Base-by-base conservation (phyloP, 92 coral and sea anemone genomes). In the Palythoa grandiflora region DNA sequence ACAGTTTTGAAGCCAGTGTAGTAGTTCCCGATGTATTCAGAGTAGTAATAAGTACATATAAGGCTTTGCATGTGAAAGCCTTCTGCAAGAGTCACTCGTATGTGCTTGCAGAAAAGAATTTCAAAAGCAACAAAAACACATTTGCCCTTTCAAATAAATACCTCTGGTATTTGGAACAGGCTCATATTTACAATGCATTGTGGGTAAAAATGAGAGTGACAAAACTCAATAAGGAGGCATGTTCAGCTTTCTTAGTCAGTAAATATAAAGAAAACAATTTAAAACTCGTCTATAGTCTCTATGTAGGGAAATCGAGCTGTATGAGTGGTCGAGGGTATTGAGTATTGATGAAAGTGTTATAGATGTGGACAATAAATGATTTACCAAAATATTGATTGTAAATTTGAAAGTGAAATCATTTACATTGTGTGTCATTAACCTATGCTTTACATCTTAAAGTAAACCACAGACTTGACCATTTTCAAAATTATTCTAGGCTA, bases 211-310 rank as follows among this genome's bases (percentile, higher is more conserved):
- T 13, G 38, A 20, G 38, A 68, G 6, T n/a, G n/a, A 5, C 6
- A 11, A 59, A 59, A 59, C 2, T 28, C 14, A n/a, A 15, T 59
- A 14, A 59, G 19, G 65, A 21, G 39, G 35, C n/a, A 19, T 48
- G 17, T 50, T 40, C 37, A 73, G 36, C 19, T 35, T 75, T 50
- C 28, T 47, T 35, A 9, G 52, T 15, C n/a, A 2, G 13, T 35
- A 1, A 11, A 52, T 3, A 73, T 6, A 5, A 35, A 70, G 75
- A 5, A 54, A 77, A 3, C 6, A 15, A 77, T 53, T 77, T 77
- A 28, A 21, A 54, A 77, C 68, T 77, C 83, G 83, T 77, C 83
- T 77, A 77, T 77, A 77, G 83, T 52, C 66, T 53, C 50, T 52
- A 19, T 20, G 44, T 20, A 52, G 68, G 39, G 40, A 13, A 37